phyloP scores from a whole-genome alignment of 2,888 invertebrate species.

The Tetheella fluctuosa region DNA sequence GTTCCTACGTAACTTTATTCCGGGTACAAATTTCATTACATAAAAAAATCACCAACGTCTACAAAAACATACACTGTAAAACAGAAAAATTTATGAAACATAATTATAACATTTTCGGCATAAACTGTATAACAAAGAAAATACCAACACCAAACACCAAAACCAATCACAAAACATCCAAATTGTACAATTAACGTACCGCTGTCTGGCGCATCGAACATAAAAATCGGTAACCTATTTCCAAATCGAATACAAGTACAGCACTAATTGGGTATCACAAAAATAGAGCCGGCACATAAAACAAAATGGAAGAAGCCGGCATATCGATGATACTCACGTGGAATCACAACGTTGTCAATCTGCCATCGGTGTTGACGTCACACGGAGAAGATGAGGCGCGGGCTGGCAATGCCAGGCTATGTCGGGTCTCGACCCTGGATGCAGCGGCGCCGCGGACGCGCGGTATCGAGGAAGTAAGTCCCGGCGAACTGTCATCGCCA shows the following conservation, averaged over 20 bases:
- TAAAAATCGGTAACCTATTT: conserved; percentile 6
- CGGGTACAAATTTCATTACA: background rate
- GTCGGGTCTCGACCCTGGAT: conserved; percentile 43
- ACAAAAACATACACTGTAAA: background rate
- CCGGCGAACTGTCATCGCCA: conserved; percentile 86
- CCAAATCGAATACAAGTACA: background rate
- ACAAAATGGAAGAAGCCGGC: background rate
- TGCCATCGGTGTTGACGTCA: conserved; percentile 64
- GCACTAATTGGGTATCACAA: conserved; percentile 1
- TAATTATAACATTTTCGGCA: background rate
- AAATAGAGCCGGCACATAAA: conserved; percentile 5
- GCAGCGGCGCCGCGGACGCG: conserved; percentile 75
- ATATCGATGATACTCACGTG: conserved; percentile 59
- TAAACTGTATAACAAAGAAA: background rate
- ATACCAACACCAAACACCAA: background rate
- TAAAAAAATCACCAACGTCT: background rate
- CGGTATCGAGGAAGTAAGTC: conserved; percentile 81
- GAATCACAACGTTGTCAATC: conserved; percentile 54
- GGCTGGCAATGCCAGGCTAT: conserved; percentile 40
- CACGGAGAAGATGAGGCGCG: conserved; percentile 35
- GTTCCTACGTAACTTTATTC: background rate
- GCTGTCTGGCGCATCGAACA: background rate
- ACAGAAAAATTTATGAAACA: too few species aligned
- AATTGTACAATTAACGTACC: background rate
- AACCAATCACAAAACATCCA: background rate